Base-by-base conservation (phyloP, 2,113 vertebrate species). In the Solea solea region DNA sequence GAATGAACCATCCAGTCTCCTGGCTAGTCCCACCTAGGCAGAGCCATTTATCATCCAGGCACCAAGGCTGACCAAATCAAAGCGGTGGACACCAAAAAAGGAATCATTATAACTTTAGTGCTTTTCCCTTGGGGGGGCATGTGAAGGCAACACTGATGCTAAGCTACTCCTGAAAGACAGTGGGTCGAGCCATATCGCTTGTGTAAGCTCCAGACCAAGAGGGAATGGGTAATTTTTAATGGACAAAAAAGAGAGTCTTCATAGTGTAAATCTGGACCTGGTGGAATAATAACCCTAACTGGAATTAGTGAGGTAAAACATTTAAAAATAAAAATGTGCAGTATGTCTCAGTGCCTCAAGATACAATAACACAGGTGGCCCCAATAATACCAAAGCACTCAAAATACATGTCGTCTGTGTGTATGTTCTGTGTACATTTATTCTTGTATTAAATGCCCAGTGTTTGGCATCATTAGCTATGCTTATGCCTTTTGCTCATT, bases 101-200 rank as follows among this genome's bases (percentile, higher is more conserved):
- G 79, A 90, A 92, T 91, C 87, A 91, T 93, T 93, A 93, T 91
- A 92, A 92, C 84, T 92, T 91, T 89, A 88, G 78, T 69, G 73
- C 60, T 78, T 72, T 76, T 82, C 91, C 88, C 89, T 56, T 0
- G 72, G 64, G 83, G 83, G 73, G 66, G 74, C 40, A 65, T 81
- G 77, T 21, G 16, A 59, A 72, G 81, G 74, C 65, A 86, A 82
- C 64, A 69, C 49, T 27, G 44, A 74, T 63, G 71, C 73, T 76
- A 61, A 80, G 73, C 69, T 84, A 53, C 68, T 45, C 56, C 78
- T 82, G 66, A 69, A 76, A 83, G 77, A 78, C 55, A 66, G 11
- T 34, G 66, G 78, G 72, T 76, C 63, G 75, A 51, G 51, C 27
- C 25, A 15, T 46, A 55, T 65, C 50, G 52, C 10, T 79, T 16